Evolutionary conservation across 2,113 vertebrate genomes (phyloP).

Genomic region (Piliocolobus tephrosceles): DNA sequence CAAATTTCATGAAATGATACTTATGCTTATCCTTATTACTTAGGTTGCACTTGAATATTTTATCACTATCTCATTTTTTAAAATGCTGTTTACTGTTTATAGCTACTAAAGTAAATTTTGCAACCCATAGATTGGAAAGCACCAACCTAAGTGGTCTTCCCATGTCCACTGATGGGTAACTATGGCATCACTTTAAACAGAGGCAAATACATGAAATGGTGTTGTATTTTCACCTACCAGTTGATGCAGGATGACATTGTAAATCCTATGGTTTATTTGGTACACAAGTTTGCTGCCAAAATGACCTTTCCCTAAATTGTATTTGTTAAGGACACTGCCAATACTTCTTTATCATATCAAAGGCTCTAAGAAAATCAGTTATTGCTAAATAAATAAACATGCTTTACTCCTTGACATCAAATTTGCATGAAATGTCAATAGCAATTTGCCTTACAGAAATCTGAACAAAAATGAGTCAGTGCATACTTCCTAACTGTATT

Average conservation of each 20-base stretch:
- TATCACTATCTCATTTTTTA: not conserved
- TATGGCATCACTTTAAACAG: not conserved
- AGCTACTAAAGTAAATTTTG: not conserved
- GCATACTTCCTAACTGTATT: not conserved
- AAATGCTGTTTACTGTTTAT: not conserved
- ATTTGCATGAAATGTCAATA: constrained; percentile 38
- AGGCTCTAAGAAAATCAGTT: constrained; percentile 8
- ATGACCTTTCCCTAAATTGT: not conserved
- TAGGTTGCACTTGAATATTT: not conserved
- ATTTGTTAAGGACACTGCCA: not conserved
- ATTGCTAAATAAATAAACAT: not conserved
- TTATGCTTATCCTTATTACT: not conserved
- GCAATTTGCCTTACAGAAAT: not conserved
- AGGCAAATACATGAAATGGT: not conserved
- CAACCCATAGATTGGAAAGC: not conserved
- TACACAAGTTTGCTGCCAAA: not conserved
- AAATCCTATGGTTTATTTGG: not conserved
- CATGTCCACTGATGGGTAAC: no score
- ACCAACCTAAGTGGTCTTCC: not conserved
- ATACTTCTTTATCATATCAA: constrained; percentile 21
- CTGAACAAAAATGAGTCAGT: not conserved
- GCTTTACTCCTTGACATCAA: not conserved
- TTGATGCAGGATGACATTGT: not conserved
- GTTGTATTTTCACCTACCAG: not conserved
- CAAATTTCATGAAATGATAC: not conserved